Percentiles rank a stretch among this genome's conserved stretches.
These are phyloP conservation scores for Coelopa frigida DNA, from an alignment of 1,140 invertebrate genomes.

Conservation along the genomic window DNA sequence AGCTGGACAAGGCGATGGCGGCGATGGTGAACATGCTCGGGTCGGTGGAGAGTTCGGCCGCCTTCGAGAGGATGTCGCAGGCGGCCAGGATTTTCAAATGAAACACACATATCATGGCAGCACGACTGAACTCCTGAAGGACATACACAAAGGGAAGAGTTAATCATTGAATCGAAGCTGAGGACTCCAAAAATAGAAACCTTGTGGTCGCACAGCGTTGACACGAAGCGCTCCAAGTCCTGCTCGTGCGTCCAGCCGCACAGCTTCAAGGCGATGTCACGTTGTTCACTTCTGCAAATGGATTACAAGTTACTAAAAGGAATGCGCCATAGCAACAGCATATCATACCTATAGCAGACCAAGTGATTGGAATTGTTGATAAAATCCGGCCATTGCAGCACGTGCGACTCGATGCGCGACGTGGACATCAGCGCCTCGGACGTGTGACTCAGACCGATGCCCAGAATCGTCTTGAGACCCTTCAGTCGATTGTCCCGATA, in stretches of 20 bases:
- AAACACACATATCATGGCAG: conserved; percentile 85
- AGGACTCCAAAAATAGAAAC: conserved; percentile 6
- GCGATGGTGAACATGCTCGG: conserved; percentile 56
- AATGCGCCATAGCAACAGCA: neutral
- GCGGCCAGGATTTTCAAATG: conserved; percentile 76
- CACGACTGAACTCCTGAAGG: conserved; percentile 68
- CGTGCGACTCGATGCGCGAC: conserved; percentile 32
- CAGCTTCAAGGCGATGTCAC: conserved; percentile 70
- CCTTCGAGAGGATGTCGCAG: conserved; percentile 75
- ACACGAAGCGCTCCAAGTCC: conserved; percentile 36
- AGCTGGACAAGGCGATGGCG: conserved; percentile 85
- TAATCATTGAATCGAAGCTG: no score
- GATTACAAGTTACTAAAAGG: neutral
- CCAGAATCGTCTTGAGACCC: conserved; percentile 46
- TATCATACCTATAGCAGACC: conserved; percentile 27
- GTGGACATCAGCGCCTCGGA: conserved; percentile 34
- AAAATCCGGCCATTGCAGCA: conserved; percentile 38
- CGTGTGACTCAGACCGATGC: conserved; percentile 51
- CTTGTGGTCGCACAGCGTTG: conserved; percentile 31
- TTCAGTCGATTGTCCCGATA: conserved; percentile 29
- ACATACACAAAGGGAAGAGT: no score
- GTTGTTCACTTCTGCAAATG: conserved; percentile 59
- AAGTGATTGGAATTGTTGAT: conserved; percentile 40
- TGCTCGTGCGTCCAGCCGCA: conserved; percentile 79
- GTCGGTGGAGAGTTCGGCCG: conserved; percentile 46